These are phyloP conservation scores for Homarus gammarus DNA, from an alignment of 2,888 invertebrate species.

Conservation along the genomic window DNA sequence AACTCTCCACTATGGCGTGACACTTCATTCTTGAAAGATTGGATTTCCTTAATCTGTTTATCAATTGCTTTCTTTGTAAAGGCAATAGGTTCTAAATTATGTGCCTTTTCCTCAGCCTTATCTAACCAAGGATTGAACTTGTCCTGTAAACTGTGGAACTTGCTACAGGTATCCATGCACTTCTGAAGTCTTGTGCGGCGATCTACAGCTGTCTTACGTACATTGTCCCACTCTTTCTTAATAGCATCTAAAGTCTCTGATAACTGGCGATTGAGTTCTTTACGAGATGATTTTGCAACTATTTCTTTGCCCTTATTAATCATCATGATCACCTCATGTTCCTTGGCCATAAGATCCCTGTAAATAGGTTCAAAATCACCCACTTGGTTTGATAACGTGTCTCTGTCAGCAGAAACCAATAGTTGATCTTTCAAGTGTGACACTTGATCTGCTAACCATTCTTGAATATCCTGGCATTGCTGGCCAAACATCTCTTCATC, in stretches of 20 bases:
- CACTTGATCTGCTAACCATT: conserved; percentile 92
- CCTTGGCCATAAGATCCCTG: conserved; percentile 91
- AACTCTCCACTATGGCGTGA: conserved; percentile 96
- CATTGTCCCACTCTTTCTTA: conserved; percentile 93
- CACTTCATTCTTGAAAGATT: conserved; percentile 93
- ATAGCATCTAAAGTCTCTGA: conserved; percentile 92
- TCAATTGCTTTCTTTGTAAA: conserved; percentile 92
- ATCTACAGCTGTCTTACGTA: conserved; percentile 92
- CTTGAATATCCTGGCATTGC: conserved; percentile 91
- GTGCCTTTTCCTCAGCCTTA: conserved; percentile 90
- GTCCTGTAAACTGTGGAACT: conserved; percentile 91
- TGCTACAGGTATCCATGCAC: conserved; percentile 94
- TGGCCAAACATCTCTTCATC: conserved; percentile 95
- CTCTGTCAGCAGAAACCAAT: conserved; percentile 91
- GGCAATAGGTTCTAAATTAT: conserved; percentile 86
- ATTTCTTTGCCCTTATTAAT: conserved; percentile 92
- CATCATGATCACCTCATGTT: conserved; percentile 96
- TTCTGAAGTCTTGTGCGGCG: conserved; percentile 92
- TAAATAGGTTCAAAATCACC: conserved; percentile 91
- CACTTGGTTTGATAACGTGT: conserved; percentile 90
- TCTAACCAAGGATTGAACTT: conserved; percentile 92
- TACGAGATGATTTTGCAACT: conserved; percentile 80
- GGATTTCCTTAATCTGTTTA: conserved; percentile 91
- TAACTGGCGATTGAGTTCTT: conserved; percentile 83
- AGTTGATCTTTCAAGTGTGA: conserved; percentile 87